Base-by-base conservation (phyloP, 2,113 vertebrate genomes). In the Crotalus horridus region DNA sequence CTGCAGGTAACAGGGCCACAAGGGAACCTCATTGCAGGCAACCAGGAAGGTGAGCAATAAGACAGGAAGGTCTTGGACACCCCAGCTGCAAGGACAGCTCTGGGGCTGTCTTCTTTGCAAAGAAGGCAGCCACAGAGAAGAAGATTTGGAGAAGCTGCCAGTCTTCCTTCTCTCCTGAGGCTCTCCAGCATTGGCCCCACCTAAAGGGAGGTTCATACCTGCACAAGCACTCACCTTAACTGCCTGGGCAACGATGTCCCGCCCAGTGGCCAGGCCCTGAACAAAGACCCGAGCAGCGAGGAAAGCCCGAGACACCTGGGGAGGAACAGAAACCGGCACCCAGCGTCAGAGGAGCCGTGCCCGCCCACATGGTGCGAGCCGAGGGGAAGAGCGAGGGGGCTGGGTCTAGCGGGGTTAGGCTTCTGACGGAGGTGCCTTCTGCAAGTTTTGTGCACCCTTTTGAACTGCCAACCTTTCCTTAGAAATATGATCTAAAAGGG, bases 261-360 rank as follows among this genome's bases (percentile, higher is more conserved):
- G 97, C 89, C 98, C 98, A 0, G 97, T 97, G 33, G 98, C 98
- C 94, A 99, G 96, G 87, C 98, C 98, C 94, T 98, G 98, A 24
- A 98, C 97, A 23, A 99, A 96, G 0, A 98, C 97, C 85, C 98
- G 98, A 39, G 98, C 98, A 12, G 98, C 98, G 89, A 98, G 98
- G 59, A 99, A 97, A 26, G 98, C 98, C 90, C 98, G 97, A 0
- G 98, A 98, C 91, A 98, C 97, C 98, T 98, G 93, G 33, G 61
- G 26, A 59, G 11, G 4, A 29, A 26, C 64, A 74, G n/a, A 17
- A 33, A 11, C 26, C 26, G 1, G 26, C 59, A n/a, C 12, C 64
- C 3, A 29, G 24, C n/a, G 6, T 93, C 15, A 53, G 85, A 89
- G 48, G 20, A 88, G 86, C 5, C 4, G 1, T 46, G 33, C 23